Conservation (phyloP, 2,113 vertebrate species). For the Ptyas mucosa region DNA sequence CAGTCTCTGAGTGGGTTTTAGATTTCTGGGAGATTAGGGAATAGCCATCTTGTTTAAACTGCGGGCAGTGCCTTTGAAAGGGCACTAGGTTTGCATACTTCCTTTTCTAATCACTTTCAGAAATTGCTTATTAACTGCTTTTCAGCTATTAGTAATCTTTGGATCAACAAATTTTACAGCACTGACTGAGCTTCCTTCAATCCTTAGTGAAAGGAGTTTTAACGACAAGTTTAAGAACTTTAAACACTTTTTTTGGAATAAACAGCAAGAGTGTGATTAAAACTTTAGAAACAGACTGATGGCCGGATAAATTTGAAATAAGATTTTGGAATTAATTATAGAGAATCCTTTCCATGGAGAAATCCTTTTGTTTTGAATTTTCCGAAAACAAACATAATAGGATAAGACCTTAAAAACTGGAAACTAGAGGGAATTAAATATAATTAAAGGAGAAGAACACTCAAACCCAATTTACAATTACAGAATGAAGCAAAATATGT, state of each 20-base stretch:
- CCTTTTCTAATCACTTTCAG: background rate
- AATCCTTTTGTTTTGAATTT: background rate
- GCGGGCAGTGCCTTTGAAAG: background rate
- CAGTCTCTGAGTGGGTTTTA: background rate
- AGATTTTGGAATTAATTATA: background rate
- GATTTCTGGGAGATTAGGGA: background rate
- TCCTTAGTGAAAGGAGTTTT: background rate
- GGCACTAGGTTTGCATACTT: background rate
- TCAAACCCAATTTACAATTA: background rate
- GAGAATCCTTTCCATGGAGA: background rate
- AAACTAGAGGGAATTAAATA: background rate
- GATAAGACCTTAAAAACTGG: background rate
- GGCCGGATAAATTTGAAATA: background rate
- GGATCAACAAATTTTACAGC: background rate
- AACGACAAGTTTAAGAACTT: background rate
- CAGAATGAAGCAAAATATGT: background rate
- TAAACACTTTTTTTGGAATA: background rate
- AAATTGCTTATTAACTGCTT: background rate
- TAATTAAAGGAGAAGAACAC: background rate
- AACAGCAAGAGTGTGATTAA: background rate
- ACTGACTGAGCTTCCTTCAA: background rate
- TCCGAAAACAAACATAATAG: background rate
- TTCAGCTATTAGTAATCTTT: background rate
- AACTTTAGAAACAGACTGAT: background rate
- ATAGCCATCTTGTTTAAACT: background rate